Base-by-base conservation (phyloP, 2,888 invertebrate genomes). In the Lottia scabra region DNA sequence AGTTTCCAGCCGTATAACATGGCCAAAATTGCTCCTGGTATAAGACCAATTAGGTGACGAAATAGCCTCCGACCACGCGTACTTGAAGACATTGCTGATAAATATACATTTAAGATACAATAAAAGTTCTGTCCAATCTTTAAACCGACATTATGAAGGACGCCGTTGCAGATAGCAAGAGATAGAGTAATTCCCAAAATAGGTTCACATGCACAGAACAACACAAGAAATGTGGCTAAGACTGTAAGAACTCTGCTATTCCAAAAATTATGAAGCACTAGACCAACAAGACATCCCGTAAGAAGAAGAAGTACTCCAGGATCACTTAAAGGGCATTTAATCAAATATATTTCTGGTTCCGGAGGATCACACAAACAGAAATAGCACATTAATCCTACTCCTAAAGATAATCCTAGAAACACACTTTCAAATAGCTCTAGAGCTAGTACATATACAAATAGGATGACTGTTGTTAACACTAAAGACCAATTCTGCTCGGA, bases 391-490 rank as follows among this genome's bases (percentile, higher is more conserved):
- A 80, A 71, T 19, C 80, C 80, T 26, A 78, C 67, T 0, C 76
- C 78, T 38, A 77, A 68, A 13, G 81, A 79, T 48, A 77, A 62
- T 5, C 81, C 81, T 68, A 77, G 75, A 26, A 67, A 68, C n/a
- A 76, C 68, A n/a, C 62, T 13, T 65, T 80, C 76, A 16, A 78
- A 71, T 10, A 63, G 23, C 0, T 70, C 76, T 48, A 65, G 78
- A 13, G 68, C 64, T n/a, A 71, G 12, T 38, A 77, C 72, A 12
- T 23, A 56, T 10, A 56, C 12, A 19, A 56, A 13, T 15, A 56
- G 19, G 13, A 23, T 23, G 19, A 56, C 56, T 10, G 23, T 23
- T 23, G 56, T 23, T 10, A 75, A 16, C 12, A 76, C 30, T 8
- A 69, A 48, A 2, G 63, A 45, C 38, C 67, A 64, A 0, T 72